Evolutionary conservation across 2,113 vertebrate species (phyloP).

Genomic region (Hassar affinis): DNA sequence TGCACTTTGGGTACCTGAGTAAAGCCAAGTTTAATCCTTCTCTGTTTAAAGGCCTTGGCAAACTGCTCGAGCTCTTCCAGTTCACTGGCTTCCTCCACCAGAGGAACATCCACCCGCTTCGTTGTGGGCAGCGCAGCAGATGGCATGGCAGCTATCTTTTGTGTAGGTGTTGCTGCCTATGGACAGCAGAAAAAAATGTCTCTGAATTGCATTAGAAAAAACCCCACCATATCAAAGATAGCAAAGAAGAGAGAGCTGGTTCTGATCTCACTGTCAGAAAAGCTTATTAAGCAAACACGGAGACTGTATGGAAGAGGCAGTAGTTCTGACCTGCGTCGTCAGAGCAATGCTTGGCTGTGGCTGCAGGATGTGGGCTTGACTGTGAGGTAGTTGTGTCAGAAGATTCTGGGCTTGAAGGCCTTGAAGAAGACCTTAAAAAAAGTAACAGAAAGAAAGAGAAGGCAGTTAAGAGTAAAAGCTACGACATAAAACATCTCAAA

Average conservation of each 20-base stretch:
- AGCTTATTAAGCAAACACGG: neutral
- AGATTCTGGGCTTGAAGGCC: slow-evolving; percentile 94
- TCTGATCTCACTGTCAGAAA: neutral
- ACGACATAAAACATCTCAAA: neutral
- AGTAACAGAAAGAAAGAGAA: neutral
- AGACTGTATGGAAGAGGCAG: neutral
- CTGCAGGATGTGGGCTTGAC: slow-evolving; percentile 98
- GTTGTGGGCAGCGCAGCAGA: slow-evolving; percentile 85
- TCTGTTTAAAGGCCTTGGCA: slow-evolving; percentile 99
- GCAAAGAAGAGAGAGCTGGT: neutral
- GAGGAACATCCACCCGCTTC: slow-evolving; percentile 90
- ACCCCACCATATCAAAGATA: neutral
- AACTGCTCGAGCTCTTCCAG: slow-evolving; percentile 99
- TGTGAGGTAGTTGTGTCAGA: slow-evolving; percentile 99
- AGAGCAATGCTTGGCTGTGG: slow-evolving; percentile 94
- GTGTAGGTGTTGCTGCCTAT: slow-evolving; percentile 95
- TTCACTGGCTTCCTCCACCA: slow-evolving; percentile 96
- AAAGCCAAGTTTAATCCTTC: slow-evolving; percentile 98
- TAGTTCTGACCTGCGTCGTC: slow-evolving; percentile 83
- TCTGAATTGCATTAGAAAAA: neutral
- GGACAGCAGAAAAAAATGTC: neutral
- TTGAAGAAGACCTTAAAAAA: slow-evolving; percentile 87
- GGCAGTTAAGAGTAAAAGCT: neutral
- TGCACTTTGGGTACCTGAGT: slow-evolving; percentile 81
- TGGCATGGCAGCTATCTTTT: slow-evolving; percentile 91